Evolutionary conservation across 2,888 invertebrate genomes (phyloP).

Genomic region (Drosophila stalkeri): DNA sequence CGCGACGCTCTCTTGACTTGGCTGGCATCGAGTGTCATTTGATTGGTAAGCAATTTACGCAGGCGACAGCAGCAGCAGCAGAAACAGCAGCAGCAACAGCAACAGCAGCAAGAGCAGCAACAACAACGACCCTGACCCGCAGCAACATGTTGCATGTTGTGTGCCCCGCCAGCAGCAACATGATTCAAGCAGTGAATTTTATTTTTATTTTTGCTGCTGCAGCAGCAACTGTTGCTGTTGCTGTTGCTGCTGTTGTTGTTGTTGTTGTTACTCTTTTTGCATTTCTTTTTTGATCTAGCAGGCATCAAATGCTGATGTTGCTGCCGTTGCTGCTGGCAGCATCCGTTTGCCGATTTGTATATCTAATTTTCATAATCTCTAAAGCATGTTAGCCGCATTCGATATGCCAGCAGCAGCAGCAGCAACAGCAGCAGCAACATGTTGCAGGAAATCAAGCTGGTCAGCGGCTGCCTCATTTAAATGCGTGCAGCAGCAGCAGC

Average conservation of each 20-base stretch:
- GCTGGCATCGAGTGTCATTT: constrained; percentile 63
- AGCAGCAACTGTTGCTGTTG: not conserved
- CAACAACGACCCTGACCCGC: constrained; percentile 71
- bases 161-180: constrained; percentile 43
- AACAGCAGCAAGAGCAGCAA: constrained; percentile 14
- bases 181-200: constrained; percentile 38
- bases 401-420: constrained; percentile 49
- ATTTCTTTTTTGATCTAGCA: constrained; percentile 57
- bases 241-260: not conserved
- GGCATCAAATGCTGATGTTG: constrained; percentile 61
- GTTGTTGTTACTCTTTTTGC: not conserved
- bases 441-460: constrained; percentile 83
- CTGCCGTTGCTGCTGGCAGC: constrained; percentile 51
- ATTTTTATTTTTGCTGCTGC: constrained; percentile 9
- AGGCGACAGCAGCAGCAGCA: constrained; percentile 38
- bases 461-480: constrained; percentile 73
- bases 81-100: constrained; percentile 17
- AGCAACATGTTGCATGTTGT: constrained; percentile 74
- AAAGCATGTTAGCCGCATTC: constrained; percentile 59
- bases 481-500: constrained; percentile 62
- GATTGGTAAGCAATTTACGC: constrained; percentile 77
- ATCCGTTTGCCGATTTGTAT: constrained; percentile 82
- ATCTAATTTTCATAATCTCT: constrained; percentile 80
- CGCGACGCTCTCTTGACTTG: constrained; percentile 60
- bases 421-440: constrained; percentile 51